Evolutionary conservation across 2,888 invertebrate species (phyloP).

Genomic region (Rhaphigaster nebulosa): DNA sequence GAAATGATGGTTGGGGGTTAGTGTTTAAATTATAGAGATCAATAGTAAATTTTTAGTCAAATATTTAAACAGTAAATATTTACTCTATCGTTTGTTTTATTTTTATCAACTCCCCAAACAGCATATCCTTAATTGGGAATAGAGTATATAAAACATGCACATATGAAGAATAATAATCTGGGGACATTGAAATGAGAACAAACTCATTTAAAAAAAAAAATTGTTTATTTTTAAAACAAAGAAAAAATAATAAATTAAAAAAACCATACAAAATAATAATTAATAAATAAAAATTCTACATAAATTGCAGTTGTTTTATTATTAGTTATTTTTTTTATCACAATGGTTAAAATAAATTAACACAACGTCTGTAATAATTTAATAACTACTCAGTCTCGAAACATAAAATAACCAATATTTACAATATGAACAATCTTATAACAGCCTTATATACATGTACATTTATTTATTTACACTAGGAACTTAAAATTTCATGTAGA

Average conservation of each 20-base stretch:
- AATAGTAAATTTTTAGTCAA: no score
- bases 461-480: constrained; percentile 72
- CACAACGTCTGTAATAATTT: not conserved
- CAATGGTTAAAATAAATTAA: not conserved
- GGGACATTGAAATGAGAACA: not conserved
- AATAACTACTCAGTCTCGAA: constrained; percentile 2
- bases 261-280: no score
- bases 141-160: not conserved
- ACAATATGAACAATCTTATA: not conserved
- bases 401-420: not conserved
- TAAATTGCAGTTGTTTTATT: constrained; percentile 6
- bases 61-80: no score
- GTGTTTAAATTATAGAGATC: no score
- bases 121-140: constrained; percentile 65
- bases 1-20: no score
- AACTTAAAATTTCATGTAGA: constrained; percentile 10
- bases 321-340: not conserved
- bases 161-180: no score
- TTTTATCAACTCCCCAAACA: constrained; percentile 56
- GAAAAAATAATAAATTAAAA: no score
- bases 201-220: not conserved
- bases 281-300: not conserved
- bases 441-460: constrained; percentile 71
- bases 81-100: not conserved
- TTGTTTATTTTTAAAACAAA: not conserved